Conservation (phyloP, 2,888 invertebrate genomes). For the Drosophila greeni region DNA sequence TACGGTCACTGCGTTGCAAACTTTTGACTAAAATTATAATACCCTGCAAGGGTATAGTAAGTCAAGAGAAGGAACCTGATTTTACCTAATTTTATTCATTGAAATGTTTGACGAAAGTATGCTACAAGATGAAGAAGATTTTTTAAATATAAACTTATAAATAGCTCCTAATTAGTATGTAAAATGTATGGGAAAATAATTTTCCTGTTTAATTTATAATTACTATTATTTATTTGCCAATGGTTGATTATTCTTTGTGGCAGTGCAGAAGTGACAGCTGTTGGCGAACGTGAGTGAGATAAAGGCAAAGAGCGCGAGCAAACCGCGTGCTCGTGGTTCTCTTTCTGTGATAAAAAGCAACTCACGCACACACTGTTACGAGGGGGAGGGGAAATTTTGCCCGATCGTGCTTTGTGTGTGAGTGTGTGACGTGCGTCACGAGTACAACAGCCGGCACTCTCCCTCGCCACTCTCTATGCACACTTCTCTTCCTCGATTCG, state of each 20-base stretch:
- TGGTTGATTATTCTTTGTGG: background rate
- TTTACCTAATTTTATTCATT: too few relatives aligned
- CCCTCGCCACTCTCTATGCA: background rate
- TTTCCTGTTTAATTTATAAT: background rate
- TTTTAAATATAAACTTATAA: background rate
- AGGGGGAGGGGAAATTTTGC: constrained; percentile 1
- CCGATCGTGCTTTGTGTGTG: constrained; percentile 15
- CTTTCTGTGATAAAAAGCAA: constrained; percentile 27
- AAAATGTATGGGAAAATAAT: background rate
- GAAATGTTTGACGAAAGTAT: background rate
- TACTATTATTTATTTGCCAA: background rate
- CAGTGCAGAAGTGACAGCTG: constrained; percentile 27
- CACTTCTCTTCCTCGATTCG: constrained; percentile 11
- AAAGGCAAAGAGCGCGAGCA: constrained; percentile 9
- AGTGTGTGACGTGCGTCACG: constrained; percentile 23
- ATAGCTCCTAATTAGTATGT: background rate
- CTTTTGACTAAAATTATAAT: too few relatives aligned
- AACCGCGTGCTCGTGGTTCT: constrained; percentile 11
- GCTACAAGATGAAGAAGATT: background rate
- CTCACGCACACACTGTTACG: constrained; percentile 13
- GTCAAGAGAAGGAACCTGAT: too few relatives aligned
- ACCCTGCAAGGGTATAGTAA: too few relatives aligned
- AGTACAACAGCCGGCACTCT: constrained; percentile 20
- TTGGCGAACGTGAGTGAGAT: constrained; percentile 10
- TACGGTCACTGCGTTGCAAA: too few relatives aligned